These are phyloP conservation scores for Rhagium mordax DNA, from an alignment of 2,888 invertebrate genomes.

Conservation along the genomic window DNA sequence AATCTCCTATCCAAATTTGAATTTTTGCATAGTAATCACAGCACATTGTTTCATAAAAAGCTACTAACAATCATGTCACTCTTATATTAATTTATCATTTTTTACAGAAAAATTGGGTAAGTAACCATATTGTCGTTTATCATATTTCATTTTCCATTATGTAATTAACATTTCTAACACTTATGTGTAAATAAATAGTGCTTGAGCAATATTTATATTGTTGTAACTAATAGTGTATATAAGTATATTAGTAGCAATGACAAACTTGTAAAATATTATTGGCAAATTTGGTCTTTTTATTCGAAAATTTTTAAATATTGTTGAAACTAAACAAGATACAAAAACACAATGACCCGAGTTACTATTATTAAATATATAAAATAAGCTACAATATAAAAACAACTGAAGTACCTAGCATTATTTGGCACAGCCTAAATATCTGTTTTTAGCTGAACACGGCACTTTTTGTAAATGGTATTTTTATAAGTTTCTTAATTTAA, in stretches of 20 bases:
- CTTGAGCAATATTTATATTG: constrained; percentile 54
- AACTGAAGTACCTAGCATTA: too few relatives aligned
- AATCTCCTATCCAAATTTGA: background rate
- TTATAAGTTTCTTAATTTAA: too few relatives aligned
- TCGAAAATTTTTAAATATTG: constrained; percentile 18
- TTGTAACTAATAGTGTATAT: background rate
- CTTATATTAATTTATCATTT: constrained; percentile 1
- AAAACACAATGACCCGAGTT: background rate
- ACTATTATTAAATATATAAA: background rate
- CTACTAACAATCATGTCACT: background rate
- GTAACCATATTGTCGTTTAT: constrained; percentile 17
- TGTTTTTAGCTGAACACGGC: too few relatives aligned
- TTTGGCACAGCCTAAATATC: too few relatives aligned
- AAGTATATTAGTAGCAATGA: background rate
- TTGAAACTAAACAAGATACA: constrained; percentile 23
- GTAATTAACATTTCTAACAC: constrained; percentile 13
- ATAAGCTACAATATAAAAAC: too few relatives aligned
- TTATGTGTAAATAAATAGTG: constrained; percentile 56
- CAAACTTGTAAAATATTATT: background rate
- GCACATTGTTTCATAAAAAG: background rate
- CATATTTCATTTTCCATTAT: constrained; percentile 13
- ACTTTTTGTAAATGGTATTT: too few relatives aligned
- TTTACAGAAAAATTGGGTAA: constrained; percentile 24
- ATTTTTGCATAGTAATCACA: background rate
- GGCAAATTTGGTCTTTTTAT: constrained; percentile 13